phyloP scores from a whole-genome alignment of 2,113 vertebrate species.

The Agapornis roseicollis region DNA sequence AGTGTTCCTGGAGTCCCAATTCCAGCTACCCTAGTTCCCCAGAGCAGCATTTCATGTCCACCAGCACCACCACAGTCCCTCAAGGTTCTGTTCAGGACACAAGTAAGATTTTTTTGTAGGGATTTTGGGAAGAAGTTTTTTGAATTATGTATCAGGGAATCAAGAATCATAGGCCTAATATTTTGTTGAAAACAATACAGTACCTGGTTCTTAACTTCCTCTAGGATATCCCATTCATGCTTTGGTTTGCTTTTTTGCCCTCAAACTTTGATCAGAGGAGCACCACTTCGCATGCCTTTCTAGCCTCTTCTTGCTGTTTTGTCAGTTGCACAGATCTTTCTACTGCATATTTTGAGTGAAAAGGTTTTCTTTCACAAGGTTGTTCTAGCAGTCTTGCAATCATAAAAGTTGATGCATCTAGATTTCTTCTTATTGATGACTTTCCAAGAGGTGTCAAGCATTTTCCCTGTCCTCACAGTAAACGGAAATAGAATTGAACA shows the following conservation, averaged over 20 bases:
- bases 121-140: neutral
- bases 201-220: neutral
- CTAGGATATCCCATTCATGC: neutral
- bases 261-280: neutral
- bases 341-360: neutral
- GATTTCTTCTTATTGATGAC: neutral
- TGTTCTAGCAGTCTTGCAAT: neutral
- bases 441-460: neutral
- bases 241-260: neutral
- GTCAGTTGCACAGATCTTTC: neutral
- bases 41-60: neutral
- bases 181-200: neutral
- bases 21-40: neutral
- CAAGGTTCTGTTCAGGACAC: neutral
- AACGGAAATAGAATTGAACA: slow-evolving; percentile 18
- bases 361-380: neutral
- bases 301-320: neutral
- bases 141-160: neutral
- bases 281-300: neutral
- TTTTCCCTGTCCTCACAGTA: neutral
- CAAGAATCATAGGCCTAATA: neutral
- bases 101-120: neutral
- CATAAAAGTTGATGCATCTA: neutral
- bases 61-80: neutral
- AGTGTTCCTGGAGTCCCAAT: neutral